Evolutionary conservation across 2,888 invertebrate species (phyloP), one percentile per base, ranked within the genome.

Genomic region (Pyralis farinalis): DNA sequence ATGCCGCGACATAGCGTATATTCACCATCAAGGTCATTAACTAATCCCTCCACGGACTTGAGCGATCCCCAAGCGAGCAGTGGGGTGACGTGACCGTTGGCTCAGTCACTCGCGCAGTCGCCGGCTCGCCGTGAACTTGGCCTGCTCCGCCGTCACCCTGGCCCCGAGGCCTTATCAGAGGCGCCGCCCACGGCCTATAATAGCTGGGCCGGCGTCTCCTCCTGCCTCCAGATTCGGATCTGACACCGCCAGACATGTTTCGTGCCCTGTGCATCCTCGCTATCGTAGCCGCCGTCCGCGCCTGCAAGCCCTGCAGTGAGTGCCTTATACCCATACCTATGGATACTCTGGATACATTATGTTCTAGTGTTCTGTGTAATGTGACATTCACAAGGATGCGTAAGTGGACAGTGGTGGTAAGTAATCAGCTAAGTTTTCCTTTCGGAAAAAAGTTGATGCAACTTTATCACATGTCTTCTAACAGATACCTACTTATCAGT

Each of bases 181-280:
- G 76, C 85, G 83, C 82, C 82, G 85, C 80, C 78, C 77, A 74
- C 85, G 79, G 82, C 83, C 83, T 88, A 88, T 88, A 88, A 87
- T 87, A 88, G 85, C 78, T 72, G 81, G 78, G 84, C 72, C 74
- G 82, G 81, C 84, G 82, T 74, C 83, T 82, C 83, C 82, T 71
- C 67, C 68, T 69, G 71, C 72, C 80, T 83, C 83, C 84, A 85
- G 78, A 85, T 58, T 68, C 25, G 62, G 70, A 61, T 68, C 71
- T 69, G 72, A 73, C 81, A 70, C 71, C 84, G 80, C 57, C 81
- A 78, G 84, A 81, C 80, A 87, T 87, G 87, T 81, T 86, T 63
- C 82, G 81, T 69, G 64, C 76, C 64, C 66, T 85, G 75, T 78
- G 71, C 67, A 59, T 83, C 67, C 66, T 86, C 68, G 72, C 74